Evolutionary conservation across 2,888 invertebrate genomes (phyloP).

Genomic region (Ptilodon capucinus): DNA sequence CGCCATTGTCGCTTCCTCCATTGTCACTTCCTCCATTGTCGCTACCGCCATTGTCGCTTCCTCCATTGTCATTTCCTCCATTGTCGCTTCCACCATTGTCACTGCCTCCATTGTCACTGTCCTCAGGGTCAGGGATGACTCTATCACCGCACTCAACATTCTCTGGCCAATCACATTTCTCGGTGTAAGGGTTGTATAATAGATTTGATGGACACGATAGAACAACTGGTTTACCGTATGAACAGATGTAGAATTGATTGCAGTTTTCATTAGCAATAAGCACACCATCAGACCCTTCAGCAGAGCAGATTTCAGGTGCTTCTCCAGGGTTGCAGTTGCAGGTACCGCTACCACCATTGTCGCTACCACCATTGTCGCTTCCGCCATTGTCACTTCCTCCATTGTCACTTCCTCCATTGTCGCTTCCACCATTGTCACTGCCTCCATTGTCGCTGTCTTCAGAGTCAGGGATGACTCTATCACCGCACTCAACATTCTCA

Average conservation of each 20-base stretch:
- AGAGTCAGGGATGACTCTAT: constrained; percentile 23
- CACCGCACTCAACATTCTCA: constrained; percentile 37
- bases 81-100: constrained; percentile 5
- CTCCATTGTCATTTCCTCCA: constrained; percentile 2
- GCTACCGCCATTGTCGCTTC: constrained; percentile 2
- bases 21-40: background rate
- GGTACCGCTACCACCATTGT: constrained; percentile 7
- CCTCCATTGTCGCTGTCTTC: constrained; percentile 5
- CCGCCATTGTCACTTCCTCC: constrained; percentile 5
- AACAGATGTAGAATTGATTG: constrained; percentile 43
- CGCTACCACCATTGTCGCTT: constrained; percentile 5
- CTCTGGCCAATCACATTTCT: constrained; percentile 40
- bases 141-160: constrained; percentile 40
- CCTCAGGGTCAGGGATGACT: constrained; percentile 17
- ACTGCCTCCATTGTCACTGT: constrained; percentile 1
- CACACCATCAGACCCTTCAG: constrained; percentile 33
- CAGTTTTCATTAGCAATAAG: constrained; percentile 49
- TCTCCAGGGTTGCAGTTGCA: constrained; percentile 28
- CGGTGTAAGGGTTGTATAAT: constrained; percentile 28
- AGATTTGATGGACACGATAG: constrained; percentile 23
- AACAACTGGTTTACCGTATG: constrained; percentile 25
- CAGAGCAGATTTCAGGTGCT: constrained; percentile 36
- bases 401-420: constrained; percentile 2
- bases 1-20: background rate
- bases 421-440: constrained; percentile 3